Conservation (phyloP, 2,888 invertebrate species). For the Catonia carolina region DNA sequence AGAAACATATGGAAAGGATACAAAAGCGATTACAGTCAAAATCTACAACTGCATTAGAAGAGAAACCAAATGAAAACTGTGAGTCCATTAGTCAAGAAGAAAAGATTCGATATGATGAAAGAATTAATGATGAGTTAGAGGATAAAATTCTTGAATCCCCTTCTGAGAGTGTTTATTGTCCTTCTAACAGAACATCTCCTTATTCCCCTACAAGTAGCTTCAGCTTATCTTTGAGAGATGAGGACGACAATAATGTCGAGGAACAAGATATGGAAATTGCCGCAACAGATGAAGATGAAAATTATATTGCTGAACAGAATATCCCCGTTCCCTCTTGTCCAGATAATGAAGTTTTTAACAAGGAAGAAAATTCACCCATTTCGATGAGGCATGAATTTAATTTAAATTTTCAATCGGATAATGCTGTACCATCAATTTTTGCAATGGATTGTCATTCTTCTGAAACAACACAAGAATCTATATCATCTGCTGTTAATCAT, state of each 20-base stretch:
- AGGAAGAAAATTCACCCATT: too few relatives aligned
- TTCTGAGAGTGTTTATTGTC: not conserved
- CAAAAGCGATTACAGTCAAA: not conserved
- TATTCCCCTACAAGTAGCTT: slow-evolving; percentile 1
- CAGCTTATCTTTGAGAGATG: not conserved
- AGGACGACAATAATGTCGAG: not conserved
- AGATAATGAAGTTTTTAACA: too few relatives aligned
- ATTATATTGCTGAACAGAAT: too few relatives aligned
- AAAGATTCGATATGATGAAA: not conserved
- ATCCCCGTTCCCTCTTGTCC: too few relatives aligned
- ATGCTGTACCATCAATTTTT: too few relatives aligned
- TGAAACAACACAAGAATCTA: too few relatives aligned
- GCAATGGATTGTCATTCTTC: too few relatives aligned
- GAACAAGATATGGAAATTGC: slow-evolving; percentile 6
- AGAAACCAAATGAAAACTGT: too few relatives aligned
- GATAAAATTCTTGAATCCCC: not conserved
- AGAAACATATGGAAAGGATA: not conserved
- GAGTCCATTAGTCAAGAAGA: not conserved
- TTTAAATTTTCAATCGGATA: too few relatives aligned
- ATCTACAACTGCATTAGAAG: too few relatives aligned
- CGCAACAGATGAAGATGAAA: not conserved
- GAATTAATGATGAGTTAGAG: not conserved
- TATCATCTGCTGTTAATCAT: too few relatives aligned
- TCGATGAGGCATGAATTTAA: too few relatives aligned
- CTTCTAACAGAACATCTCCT: not conserved